These are phyloP conservation scores for Mimas tiliae DNA, from an alignment of 2,888 invertebrate genomes.

Conservation along the genomic window DNA sequence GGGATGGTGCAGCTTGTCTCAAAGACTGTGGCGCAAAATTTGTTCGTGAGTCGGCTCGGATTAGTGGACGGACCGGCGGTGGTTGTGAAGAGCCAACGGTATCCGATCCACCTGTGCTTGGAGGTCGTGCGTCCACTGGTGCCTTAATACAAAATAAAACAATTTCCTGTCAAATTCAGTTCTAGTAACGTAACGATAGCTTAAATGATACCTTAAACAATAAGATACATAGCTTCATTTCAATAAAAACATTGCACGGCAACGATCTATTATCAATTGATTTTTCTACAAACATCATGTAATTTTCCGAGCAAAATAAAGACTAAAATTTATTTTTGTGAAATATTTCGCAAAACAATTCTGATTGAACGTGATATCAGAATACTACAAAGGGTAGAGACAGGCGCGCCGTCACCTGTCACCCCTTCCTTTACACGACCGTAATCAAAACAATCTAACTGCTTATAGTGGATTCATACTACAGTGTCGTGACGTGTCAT, in stretches of 20 bases:
- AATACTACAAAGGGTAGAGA: not conserved
- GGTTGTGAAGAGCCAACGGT: conserved; percentile 53
- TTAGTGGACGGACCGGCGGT: conserved; percentile 66
- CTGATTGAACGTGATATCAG: conserved; percentile 1
- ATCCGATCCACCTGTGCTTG: conserved; percentile 58
- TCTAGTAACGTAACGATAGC: not conserved
- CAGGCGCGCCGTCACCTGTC: conserved; percentile 9
- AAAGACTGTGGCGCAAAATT: conserved; percentile 61
- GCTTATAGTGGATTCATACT: not conserved
- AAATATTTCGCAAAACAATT: not conserved
- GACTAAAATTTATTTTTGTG: not conserved
- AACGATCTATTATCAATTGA: not conserved
- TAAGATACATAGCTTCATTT: not conserved
- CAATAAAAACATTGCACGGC: not conserved
- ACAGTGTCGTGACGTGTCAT: too few species aligned
- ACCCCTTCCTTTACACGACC: conserved; percentile 39
- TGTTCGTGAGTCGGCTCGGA: conserved; percentile 71
- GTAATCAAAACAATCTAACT: conserved; percentile 55
- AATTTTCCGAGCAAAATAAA: not conserved
- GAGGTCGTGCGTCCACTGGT: conserved; percentile 65
- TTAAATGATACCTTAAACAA: not conserved
- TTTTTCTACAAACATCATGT: not conserved
- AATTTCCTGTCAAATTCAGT: not conserved
- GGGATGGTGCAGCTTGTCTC: conserved; percentile 61
- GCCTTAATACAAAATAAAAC: conserved; percentile 62